A percentile compares a stretch with the other conserved stretches of the same genome.
Conservation (phyloP, 2,888 invertebrate species). For the Nemotelus nigrinus region DNA sequence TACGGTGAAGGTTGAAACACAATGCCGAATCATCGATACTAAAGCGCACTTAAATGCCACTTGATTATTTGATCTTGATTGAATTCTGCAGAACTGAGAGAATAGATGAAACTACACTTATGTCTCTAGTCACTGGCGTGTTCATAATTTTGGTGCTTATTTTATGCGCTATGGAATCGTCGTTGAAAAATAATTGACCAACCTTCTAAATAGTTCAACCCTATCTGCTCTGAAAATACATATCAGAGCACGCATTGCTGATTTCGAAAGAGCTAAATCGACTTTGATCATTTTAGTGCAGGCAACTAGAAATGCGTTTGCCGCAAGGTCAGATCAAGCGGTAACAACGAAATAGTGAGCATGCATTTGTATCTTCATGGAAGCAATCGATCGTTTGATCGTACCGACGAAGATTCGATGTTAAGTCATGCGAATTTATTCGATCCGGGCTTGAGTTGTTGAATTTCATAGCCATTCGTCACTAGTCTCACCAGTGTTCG, state of each 20-base stretch:
- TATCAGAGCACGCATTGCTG: background rate
- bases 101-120: no score
- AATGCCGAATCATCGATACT: no score
- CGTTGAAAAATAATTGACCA: no score
- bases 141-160: no score
- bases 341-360: conserved; percentile 8
- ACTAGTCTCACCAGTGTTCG: background rate
- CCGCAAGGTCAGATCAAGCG: background rate
- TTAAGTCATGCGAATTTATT: conserved; percentile 41
- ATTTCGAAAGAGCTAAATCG: conserved; percentile 6
- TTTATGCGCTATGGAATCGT: no score
- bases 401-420: conserved; percentile 11
- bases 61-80: no score
- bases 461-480: background rate
- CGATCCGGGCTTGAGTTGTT: conserved; percentile 24
- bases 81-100: no score
- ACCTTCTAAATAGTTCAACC: background rate
- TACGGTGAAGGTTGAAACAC: no score
- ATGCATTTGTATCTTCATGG: background rate
- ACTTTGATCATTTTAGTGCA: conserved; percentile 36
- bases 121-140: no score
- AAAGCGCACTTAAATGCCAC: no score
- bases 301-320: conserved; percentile 27
- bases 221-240: background rate
- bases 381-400: conserved; percentile 33